These are phyloP conservation scores for Silvanus unidentatus DNA, from an alignment of 2,888 invertebrate genomes.

Conservation along the genomic window DNA sequence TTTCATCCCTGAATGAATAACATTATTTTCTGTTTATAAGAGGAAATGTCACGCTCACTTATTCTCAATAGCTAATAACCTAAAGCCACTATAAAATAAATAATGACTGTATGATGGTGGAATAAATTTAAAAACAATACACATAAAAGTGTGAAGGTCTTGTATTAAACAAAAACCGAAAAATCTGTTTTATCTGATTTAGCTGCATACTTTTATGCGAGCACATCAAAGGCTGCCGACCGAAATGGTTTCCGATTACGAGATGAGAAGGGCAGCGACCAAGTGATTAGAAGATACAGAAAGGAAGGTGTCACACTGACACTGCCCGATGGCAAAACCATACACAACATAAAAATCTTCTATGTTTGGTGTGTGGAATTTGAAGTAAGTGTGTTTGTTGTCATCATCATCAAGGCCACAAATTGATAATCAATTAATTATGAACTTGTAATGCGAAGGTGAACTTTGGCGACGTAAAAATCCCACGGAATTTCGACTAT, in stretches of 20 bases:
- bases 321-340: conserved; percentile 79
- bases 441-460: conserved; percentile 56
- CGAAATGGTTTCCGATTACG: conserved; percentile 67
- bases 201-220: conserved; percentile 91
- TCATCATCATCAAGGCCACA: background rate
- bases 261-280: conserved; percentile 77
- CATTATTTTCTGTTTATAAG: too few species aligned
- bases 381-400: conserved; percentile 61
- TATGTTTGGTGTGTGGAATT: conserved; percentile 90
- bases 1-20: too few species aligned
- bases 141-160: too few species aligned
- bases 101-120: too few species aligned
- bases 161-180: too few species aligned
- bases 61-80: too few species aligned
- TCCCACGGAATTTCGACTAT: conserved; percentile 71
- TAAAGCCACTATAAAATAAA: too few species aligned
- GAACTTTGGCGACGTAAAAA: conserved; percentile 82
- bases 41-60: too few species aligned
- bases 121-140: too few species aligned
- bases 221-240: conserved; percentile 62
- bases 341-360: conserved; percentile 80
- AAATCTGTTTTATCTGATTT: too few species aligned
- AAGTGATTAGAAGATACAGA: conserved; percentile 72
- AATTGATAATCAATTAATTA: background rate
- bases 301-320: conserved; percentile 78